A percentile compares a stretch with the other conserved stretches of the same genome.
These are phyloP conservation scores for Hypocryptadius cinnamomeus DNA, from an alignment of 2,113 vertebrate genomes.

Conservation along the genomic window DNA sequence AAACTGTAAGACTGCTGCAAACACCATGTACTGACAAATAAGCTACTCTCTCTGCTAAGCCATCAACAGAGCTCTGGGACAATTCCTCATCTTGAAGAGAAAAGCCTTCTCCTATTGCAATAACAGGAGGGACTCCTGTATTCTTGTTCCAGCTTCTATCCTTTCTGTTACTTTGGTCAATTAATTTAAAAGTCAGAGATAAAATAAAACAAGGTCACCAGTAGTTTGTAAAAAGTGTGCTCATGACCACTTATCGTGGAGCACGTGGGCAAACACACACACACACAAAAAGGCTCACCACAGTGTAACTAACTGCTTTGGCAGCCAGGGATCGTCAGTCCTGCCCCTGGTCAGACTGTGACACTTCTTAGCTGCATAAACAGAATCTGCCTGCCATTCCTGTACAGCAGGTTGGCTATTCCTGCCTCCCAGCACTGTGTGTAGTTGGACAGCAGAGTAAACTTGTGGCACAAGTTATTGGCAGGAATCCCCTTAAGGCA, in stretches of 20 bases:
- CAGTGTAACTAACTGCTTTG: background rate
- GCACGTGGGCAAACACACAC: background rate
- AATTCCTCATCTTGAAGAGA: background rate
- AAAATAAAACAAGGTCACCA: background rate
- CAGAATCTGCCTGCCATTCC: slow-evolving; percentile 23
- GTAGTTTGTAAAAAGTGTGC: background rate
- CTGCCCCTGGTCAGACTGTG: background rate
- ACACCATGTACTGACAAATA: background rate
- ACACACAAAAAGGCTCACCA: background rate
- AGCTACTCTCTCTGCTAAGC: background rate
- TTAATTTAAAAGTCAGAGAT: background rate
- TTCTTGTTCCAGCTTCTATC: background rate
- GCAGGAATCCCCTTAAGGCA: background rate
- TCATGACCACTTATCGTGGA: background rate
- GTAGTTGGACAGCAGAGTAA: background rate
- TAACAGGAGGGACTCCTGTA: background rate
- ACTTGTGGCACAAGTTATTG: background rate
- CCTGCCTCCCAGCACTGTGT: background rate
- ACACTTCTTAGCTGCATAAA: background rate
- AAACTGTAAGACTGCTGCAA: background rate
- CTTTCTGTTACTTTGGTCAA: background rate
- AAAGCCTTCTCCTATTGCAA: background rate
- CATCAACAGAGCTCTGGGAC: background rate
- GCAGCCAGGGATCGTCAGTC: background rate
- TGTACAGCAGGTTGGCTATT: slow-evolving; percentile 38